These are phyloP conservation scores for Caenorhabditis macrosperma DNA, from an alignment of 2,888 invertebrate species.

Conservation along the genomic window DNA sequence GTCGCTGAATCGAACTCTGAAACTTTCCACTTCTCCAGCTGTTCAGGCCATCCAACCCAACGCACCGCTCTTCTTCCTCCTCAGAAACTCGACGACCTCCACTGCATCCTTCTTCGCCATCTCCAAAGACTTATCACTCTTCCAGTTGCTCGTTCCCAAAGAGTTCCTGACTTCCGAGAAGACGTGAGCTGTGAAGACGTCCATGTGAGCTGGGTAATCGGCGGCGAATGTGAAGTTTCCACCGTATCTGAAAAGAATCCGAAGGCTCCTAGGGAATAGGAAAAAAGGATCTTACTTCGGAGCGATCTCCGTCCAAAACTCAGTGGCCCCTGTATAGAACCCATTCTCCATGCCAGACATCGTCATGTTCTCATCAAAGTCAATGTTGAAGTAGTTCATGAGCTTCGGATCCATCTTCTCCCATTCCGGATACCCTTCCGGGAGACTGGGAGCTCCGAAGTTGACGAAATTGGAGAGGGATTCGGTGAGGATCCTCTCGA, in stretches of 20 bases:
- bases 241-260: slow-evolving; percentile 21
- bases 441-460: slow-evolving; percentile 10
- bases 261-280: background rate
- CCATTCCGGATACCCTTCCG: slow-evolving; percentile 1
- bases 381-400: slow-evolving; percentile 27
- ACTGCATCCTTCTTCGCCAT: background rate
- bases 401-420: background rate
- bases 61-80: background rate
- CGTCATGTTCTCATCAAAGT: slow-evolving; percentile 12
- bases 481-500: slow-evolving; percentile 26
- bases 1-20: too few species aligned
- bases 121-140: background rate
- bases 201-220: background rate
- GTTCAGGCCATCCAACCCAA: too few species aligned
- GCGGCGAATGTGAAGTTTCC: slow-evolving; percentile 15
- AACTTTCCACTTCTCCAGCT: too few species aligned
- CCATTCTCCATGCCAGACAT: slow-evolving; percentile 17
- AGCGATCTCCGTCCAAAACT: slow-evolving; percentile 18
- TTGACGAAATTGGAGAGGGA: slow-evolving; percentile 42
- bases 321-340: background rate
- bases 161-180: slow-evolving; percentile 11
- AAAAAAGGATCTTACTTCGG: background rate
- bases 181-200: slow-evolving; percentile 6
- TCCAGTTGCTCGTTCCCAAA: background rate
- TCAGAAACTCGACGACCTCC: slow-evolving; percentile 2